phyloP scores from a whole-genome alignment of 2,797 vertebrate species.

The Chiloscyllium punctatum region DNA sequence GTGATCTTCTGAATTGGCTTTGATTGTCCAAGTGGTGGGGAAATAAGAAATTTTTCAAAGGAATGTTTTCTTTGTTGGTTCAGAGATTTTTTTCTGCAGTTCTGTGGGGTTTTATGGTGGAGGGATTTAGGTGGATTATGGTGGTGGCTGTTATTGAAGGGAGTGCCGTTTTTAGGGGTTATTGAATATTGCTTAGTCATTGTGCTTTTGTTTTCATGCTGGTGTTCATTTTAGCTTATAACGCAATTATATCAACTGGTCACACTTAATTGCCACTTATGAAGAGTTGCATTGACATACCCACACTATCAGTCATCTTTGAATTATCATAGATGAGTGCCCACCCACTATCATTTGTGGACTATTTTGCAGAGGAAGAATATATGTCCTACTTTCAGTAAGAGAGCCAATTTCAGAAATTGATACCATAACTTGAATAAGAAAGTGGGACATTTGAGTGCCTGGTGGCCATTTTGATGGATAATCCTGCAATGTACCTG shows the following conservation, averaged over 20 bases:
- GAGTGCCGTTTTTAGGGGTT: background rate
- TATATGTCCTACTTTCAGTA: background rate
- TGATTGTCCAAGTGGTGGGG: background rate
- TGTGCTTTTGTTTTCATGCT: background rate
- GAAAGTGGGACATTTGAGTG: no score
- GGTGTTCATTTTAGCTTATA: background rate
- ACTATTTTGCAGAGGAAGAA: background rate
- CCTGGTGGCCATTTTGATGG: background rate
- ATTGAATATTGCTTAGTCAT: background rate
- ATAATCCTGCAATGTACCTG: background rate
- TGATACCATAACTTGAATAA: background rate
- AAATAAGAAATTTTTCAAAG: background rate
- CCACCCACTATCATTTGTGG: no score
- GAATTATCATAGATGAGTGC: no score
- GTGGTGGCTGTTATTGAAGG: background rate
- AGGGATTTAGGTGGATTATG: background rate
- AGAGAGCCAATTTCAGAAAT: background rate
- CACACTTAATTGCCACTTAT: background rate
- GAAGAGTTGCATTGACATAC: background rate
- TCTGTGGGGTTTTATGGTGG: background rate
- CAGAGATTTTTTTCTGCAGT: background rate
- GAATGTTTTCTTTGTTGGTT: background rate
- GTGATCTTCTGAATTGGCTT: background rate
- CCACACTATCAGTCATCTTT: background rate
- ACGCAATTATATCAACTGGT: background rate